Base-by-base conservation (phyloP, 2,113 vertebrate genomes). In the Zapus hudsonius region DNA sequence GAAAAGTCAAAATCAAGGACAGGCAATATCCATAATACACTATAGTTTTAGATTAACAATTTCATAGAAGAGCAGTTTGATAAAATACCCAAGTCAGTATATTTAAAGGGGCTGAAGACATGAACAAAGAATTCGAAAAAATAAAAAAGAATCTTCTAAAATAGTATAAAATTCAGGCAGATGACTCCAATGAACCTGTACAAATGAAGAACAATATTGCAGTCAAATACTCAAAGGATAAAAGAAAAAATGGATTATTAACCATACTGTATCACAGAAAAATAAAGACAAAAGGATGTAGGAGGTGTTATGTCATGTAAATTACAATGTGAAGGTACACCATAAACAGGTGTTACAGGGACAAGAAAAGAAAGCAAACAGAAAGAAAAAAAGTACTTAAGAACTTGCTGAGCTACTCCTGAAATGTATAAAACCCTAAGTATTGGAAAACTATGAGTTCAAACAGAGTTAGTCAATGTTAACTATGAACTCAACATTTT, bases 41-140 rank as follows among this genome's bases (percentile, higher is more conserved):
- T 12, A 3, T 67, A 86, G 17, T 12, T 84, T 87, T 73, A 81
- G 27, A 55, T 76, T 7, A 61, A 25, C 29, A 85, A 79, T n/a
- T 89, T 91, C 59, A 78, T 27, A 11, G 33, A 69, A 79, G 8
- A 20, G 25, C 7, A 78, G 36, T 86, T 61, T 33, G 79, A 84
- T 38, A 76, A 78, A 17, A 66, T 23, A 64, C 20, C 5, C 79
- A 94, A 75, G 89, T 52, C 11, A 9, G 17, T 52, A 22, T 67
- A 90, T 75, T 87, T 84, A 80, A 93, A 55, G 17, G 75, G 5
- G 73, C 27, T 59, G 4, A 31, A n/a, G 40, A 84, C 10, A 57
- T 61, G 0, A 79, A 79, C 72, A 29, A 40, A 80, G 33, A 36
- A 89, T 86, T 86, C 52, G 38, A 91, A 93, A 79, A 0, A 79